Evolutionary conservation across 2,888 invertebrate genomes (phyloP), one percentile per base, ranked within the genome.

Genomic region (Lasioglossum oenotherae): DNA sequence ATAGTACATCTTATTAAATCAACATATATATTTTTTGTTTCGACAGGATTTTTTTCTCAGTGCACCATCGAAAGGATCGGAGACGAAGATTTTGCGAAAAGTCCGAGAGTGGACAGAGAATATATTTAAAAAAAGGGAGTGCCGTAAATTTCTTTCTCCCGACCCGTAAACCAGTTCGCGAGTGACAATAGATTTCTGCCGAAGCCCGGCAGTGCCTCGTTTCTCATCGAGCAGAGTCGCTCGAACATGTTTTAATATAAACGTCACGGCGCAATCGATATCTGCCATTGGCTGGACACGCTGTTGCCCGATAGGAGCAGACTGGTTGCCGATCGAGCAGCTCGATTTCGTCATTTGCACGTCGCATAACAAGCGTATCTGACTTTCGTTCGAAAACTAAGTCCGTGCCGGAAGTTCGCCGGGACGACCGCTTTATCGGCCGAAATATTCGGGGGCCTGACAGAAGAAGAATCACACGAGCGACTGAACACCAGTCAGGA

Each of bases 201-300:
- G 83, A 88, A 88, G 60, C 64, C 80, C 86, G 81, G 77, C 80
- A 80, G 74, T 81, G 73, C 53, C 60, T 72, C 67, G 82, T 85
- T 85, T 88, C 81, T 88, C 88, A 81, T 83, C 85, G 78, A 53
- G 79, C 73, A 76, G 80, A 41, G 64, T 35, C 78, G 76, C 64
- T 74, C 72, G 81, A 75, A 85, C 86, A 73, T 91, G 86, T 89
- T 90, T 90, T 90, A 90, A 90, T 89, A 89, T 91, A 86, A 90
- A 89, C 78, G 90, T 90, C 89, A 90, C 79, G 85, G 88, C 31
- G 86, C 89, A 84, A 89, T 90, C 89, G 88, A 90, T 90, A 88
- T 80, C 88, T 82, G 89, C 82, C 86, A 86, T 81, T 85, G 82
- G 82, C 82, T 74, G 81, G 75, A 78, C 86, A 64, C 80, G 83